These are phyloP conservation scores for Telmatochromis brachygnathus DNA, from an alignment of 2,113 vertebrate genomes.

Conservation along the genomic window DNA sequence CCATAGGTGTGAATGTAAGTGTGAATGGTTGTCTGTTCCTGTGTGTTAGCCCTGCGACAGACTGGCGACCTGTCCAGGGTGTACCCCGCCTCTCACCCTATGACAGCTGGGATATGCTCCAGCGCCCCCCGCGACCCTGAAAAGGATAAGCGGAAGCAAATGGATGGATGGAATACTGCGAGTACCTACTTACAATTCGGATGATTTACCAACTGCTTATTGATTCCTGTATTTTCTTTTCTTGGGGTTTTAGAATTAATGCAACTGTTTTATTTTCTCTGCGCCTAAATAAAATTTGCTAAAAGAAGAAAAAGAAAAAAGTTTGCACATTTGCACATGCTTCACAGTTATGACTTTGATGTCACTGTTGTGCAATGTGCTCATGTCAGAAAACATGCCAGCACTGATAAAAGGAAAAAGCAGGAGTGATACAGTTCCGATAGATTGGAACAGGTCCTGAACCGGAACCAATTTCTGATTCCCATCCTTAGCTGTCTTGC, in stretches of 20 bases:
- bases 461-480: background rate
- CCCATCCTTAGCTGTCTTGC: background rate
- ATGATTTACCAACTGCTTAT: background rate
- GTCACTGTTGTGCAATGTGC: background rate
- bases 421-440: background rate
- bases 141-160: background rate
- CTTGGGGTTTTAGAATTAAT: background rate
- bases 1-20: background rate
- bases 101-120: background rate
- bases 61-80: background rate
- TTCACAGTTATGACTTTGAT: background rate
- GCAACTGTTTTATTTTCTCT: background rate
- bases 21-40: background rate
- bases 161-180: background rate
- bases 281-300: background rate
- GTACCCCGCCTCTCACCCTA: background rate
- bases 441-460: background rate
- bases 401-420: background rate
- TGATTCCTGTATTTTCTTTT: background rate
- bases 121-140: rapidly evolving
- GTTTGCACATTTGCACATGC: background rate
- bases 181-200: background rate
- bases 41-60: rapidly evolving
- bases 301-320: background rate
- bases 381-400: background rate